phyloP scores from a whole-genome alignment of 2,888 invertebrate genomes.

The Eupithecia inturbata region DNA sequence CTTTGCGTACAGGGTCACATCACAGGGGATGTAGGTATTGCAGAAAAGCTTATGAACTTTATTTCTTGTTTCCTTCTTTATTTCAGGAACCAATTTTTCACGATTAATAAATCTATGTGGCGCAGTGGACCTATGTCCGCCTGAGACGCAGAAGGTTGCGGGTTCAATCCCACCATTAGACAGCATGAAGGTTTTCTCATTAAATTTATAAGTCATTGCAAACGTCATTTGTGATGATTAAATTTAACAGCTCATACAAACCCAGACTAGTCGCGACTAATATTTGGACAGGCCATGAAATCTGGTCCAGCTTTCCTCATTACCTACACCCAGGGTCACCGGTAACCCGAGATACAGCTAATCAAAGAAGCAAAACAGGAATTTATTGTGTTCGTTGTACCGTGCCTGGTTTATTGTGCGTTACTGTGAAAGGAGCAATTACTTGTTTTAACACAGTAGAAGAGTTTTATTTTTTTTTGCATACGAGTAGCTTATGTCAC shows the following conservation, averaged over 20 bases:
- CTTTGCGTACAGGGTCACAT: constrained; percentile 52
- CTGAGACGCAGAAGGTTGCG: not conserved
- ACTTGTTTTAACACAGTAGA: constrained; percentile 57
- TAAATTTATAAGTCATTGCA: not conserved
- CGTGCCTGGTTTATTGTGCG: constrained; percentile 79
- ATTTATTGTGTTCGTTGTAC: constrained; percentile 80
- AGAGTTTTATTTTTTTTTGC: constrained; percentile 31
- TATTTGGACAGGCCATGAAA: not conserved
- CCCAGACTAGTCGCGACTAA: not conserved
- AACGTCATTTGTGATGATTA: not conserved
- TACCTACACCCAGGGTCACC: constrained; percentile 52
- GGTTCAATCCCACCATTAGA: not conserved
- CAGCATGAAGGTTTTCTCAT: not conserved
- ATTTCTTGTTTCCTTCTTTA: not conserved
- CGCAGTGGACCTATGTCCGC: not conserved
- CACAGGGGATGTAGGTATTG: constrained; percentile 46
- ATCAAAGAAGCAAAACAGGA: constrained; percentile 81
- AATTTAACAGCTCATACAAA: not conserved
- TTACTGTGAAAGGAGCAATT: constrained; percentile 78
- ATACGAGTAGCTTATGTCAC: no score
- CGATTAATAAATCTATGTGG: not conserved
- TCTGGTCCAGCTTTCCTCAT: constrained; percentile 19
- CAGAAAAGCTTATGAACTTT: constrained; percentile 15
- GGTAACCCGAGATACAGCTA: constrained; percentile 77
- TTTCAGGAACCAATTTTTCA: not conserved